Base-by-base conservation (phyloP, 2,113 vertebrate species). In the Nothoprocta perdicaria region DNA sequence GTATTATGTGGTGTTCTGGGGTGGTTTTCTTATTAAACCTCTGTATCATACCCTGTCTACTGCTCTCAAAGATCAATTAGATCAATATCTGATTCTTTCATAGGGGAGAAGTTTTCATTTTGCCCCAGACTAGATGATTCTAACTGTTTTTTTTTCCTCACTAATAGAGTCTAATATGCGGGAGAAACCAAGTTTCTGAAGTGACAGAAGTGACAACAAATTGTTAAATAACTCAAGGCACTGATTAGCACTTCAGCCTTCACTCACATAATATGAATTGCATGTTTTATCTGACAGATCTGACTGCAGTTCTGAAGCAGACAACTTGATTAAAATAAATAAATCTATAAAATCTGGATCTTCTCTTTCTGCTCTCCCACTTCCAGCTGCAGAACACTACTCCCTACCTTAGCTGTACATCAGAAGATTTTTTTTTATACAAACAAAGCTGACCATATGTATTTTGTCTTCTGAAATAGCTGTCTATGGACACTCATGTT, bases 401-500 rank as follows among this genome's bases (percentile, higher is more conserved):
- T 91, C 1, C 1, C 35, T 81, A 48, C 45, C 79, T 55, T 87
- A 91, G 35, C 45, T 76, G 40, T 60, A 87, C 45, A 77, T 87
- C 87, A 85, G 65, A 94, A 85, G 66, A 87, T 10, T 6, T 22
- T 3, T 88, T 66, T 48, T 19, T 48, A 23, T 55, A n/a, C 17
- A 27, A 55, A 50, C 40, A 85, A 86, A 92, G 53, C 50, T 62
- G 55, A 71, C 67, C 60, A 82, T 72, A 66, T 40, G 15, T 29
- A 84, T 79, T 78, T 84, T 6, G 57, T 91, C 67, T 82, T 94
- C 52, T 38, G 87, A 90, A 85, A 66, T 43, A 80, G 40, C 53
- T 66, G 41, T 38, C 86, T 80, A 21, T 71, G 45, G 55, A 85
- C 27, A 58, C 58, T 68, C 21, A 43, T 22, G 79, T 76, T 29